Conservation (phyloP, 2,888 invertebrate genomes). For the Ornithoptera priamus region DNA sequence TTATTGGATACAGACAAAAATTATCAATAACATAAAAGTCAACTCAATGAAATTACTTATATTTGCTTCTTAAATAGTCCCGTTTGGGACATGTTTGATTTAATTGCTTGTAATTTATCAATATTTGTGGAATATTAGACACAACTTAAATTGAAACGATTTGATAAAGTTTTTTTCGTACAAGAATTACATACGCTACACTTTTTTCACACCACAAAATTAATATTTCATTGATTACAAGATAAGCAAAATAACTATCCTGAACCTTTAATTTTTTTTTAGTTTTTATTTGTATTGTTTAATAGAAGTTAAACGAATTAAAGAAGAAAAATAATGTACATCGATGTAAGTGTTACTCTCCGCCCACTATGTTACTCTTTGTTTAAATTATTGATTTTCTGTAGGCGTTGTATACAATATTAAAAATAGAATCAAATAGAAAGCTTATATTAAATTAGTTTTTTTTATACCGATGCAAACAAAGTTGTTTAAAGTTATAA, state of each 20-base stretch:
- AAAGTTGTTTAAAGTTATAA: no score
- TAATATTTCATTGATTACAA: neutral
- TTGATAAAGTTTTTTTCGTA: constrained; percentile 18
- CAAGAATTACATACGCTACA: constrained; percentile 10
- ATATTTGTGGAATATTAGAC: no score
- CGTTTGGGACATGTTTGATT: no score
- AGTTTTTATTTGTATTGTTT: no score
- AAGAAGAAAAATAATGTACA: constrained; percentile 4
- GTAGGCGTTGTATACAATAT: neutral
- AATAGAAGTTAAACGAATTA: neutral
- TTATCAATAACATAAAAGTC: no score
- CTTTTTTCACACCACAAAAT: neutral
- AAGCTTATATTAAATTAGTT: no score
- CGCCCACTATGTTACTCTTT: constrained; percentile 22
- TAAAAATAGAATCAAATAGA: neutral
- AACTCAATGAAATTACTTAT: no score
- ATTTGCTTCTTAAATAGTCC: no score
- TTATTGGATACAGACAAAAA: no score
- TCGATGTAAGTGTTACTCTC: neutral
- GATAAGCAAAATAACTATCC: neutral
- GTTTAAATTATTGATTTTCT: constrained; percentile 10
- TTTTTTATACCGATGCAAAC: no score
- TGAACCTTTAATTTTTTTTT: neutral
- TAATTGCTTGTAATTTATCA: no score
- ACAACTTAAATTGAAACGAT: no score